Base-by-base conservation (phyloP, 2,888 invertebrate genomes). In the Cecidostiba fungosa region DNA sequence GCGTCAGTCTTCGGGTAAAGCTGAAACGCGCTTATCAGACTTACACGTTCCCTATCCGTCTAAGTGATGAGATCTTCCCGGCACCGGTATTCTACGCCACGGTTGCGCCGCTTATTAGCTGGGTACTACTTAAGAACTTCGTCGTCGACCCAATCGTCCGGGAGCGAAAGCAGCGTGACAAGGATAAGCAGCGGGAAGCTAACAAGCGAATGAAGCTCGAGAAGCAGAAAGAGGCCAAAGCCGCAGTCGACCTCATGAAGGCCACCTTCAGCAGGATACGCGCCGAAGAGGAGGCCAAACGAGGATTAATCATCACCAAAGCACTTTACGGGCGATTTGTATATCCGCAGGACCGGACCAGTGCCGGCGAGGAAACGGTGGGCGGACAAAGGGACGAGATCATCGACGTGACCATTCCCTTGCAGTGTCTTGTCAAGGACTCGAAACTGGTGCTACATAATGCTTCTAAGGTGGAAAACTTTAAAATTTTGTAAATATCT, bases 31-130 rank as follows among this genome's bases (percentile, higher is more conserved):
- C 98, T 0, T 96, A 97, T 81, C 99, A 99, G 94, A 96, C 96
- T 0, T 98, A 98, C 91, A 95, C 96, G 43, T 97, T 99, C 89
- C 98, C 98, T 0, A 97, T 99, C 88, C 97, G 98, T 89, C 94
- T 99, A 32, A 98, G 98, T 90, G 98, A 99, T 91, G 98, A 98
- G 91, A 95, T 99, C 29, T 95, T 98, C 90, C 98, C 98, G 0
- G 97, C 97, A 29, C 98, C 99, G 0, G 95, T 99, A 66, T 97
- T 99, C 93, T 99, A 99, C 92, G 99, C 98, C 16, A 98, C 98
- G 0, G 94, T 98, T 0, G 95, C 97, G n/a, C 99, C 99, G 0
- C 88, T 98, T 19, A 94, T 98, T 54, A 95, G 96, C 1, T 98
- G 97, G 96, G 94, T 97, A 80, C 94, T 97, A 0, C 94, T 98